Evolutionary conservation across 2,113 vertebrate species (phyloP).

Genomic region (Ammodytes dubius): DNA sequence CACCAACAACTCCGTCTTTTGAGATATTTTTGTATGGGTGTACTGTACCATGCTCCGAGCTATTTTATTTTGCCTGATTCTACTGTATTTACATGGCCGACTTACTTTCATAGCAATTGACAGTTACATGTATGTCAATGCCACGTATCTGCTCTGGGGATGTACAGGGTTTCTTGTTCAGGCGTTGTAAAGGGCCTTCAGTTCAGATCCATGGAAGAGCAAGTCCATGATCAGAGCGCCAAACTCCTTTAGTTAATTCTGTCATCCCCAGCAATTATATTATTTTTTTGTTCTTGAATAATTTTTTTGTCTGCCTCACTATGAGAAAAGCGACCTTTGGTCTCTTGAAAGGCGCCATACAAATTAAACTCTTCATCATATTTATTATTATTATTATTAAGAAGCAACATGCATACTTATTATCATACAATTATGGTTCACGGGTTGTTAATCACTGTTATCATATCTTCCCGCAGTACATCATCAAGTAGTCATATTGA

Average conservation of each 20-base stretch:
- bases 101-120: slow-evolving; percentile 10
- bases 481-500: slow-evolving; percentile 22
- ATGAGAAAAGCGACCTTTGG: no score
- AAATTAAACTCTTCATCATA: no score
- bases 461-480: neutral
- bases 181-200: neutral
- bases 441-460: slow-evolving; percentile 31
- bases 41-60: slow-evolving; percentile 27
- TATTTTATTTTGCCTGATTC: slow-evolving; percentile 20
- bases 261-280: no score
- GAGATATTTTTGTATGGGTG: neutral
- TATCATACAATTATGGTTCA: neutral
- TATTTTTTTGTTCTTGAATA: no score
- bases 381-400: neutral
- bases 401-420: neutral
- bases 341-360: no score
- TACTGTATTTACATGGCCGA: neutral
- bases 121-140: slow-evolving; percentile 24
- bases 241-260: neutral
- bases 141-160: neutral
- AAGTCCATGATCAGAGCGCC: neutral
- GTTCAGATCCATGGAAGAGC: neutral
- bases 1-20: slow-evolving; percentile 10
- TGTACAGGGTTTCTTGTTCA: neutral
- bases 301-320: no score